Conservation (phyloP, 2,113 vertebrate genomes). For the Anolis carolinensis region DNA sequence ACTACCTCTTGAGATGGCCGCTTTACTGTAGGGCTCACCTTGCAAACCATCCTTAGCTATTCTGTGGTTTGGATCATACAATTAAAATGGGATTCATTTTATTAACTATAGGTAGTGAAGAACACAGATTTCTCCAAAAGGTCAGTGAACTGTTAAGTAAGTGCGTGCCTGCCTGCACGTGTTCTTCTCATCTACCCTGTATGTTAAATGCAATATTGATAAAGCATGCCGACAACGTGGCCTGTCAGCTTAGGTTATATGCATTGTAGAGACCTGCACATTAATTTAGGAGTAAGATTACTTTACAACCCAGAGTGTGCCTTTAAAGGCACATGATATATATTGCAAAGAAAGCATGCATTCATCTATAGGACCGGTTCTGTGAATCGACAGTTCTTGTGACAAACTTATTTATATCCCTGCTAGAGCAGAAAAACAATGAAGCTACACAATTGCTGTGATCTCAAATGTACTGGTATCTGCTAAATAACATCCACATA, state of each 20-base stretch:
- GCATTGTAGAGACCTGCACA: conserved; percentile 17
- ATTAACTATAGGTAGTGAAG: background rate
- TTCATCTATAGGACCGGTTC: background rate
- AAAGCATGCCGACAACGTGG: conserved; percentile 43
- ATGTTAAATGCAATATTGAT: conserved; percentile 59
- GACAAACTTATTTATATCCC: conserved; percentile 21
- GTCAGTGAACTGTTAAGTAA: background rate
- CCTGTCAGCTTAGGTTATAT: conserved; percentile 22
- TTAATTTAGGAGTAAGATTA: conserved; percentile 48
- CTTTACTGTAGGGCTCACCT: background rate
- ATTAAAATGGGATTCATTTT: background rate
- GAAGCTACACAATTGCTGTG: background rate
- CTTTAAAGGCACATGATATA: conserved; percentile 59
- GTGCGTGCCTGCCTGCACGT: background rate
- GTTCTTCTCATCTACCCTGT: background rate
- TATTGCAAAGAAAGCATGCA: conserved; percentile 47
- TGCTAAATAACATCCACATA: background rate
- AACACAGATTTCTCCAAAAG: conserved; percentile 6
- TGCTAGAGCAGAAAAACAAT: background rate
- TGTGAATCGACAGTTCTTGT: conserved; percentile 22
- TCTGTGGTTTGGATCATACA: background rate
- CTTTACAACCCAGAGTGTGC: conserved; percentile 46
- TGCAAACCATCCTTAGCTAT: background rate
- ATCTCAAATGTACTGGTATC: conserved; percentile 11
- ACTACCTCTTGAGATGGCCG: background rate